These are phyloP conservation scores for Neodon shergylaensis DNA, from an alignment of 2,113 vertebrate species.

Conservation along the genomic window DNA sequence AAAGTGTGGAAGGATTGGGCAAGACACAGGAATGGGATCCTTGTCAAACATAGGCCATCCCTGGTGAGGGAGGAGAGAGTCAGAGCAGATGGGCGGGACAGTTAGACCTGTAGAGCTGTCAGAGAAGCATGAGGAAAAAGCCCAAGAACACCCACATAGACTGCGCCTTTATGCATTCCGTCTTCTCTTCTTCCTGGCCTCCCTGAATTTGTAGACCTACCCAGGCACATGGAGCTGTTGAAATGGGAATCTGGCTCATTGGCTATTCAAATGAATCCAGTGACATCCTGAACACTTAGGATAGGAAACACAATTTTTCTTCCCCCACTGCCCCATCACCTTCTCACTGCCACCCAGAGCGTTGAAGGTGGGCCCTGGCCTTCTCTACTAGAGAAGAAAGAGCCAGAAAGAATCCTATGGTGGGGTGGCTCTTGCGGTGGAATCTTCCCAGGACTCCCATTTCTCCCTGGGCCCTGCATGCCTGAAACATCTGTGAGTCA, in stretches of 20 bases:
- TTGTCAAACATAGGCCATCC: rapidly evolving
- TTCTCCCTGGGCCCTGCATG: no score
- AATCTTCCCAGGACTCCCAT: not conserved
- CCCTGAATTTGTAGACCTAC: not conserved
- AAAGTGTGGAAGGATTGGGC: not conserved
- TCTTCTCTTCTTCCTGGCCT: not conserved
- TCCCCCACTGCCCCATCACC: rapidly evolving
- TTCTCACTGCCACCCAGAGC: not conserved
- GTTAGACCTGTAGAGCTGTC: not conserved
- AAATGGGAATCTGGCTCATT: not conserved
- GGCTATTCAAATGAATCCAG: not conserved
- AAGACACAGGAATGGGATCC: not conserved
- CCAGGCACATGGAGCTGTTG: not conserved
- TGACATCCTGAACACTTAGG: not conserved
- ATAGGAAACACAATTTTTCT: not conserved
- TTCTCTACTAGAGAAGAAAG: not conserved
- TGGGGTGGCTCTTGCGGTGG: not conserved
- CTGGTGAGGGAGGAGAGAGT: not conserved
- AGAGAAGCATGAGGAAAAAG: not conserved
- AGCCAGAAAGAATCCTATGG: not conserved
- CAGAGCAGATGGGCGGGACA: not conserved
- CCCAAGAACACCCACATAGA: not conserved
- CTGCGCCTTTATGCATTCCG: not conserved
- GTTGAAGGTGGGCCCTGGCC: not conserved
- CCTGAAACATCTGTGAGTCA: not conserved